A percentile compares a stretch with the other conserved stretches of the same genome.
Conservation (phyloP, 1,140 invertebrate genomes). For the Gyrodactylus bullatarudis region DNA sequence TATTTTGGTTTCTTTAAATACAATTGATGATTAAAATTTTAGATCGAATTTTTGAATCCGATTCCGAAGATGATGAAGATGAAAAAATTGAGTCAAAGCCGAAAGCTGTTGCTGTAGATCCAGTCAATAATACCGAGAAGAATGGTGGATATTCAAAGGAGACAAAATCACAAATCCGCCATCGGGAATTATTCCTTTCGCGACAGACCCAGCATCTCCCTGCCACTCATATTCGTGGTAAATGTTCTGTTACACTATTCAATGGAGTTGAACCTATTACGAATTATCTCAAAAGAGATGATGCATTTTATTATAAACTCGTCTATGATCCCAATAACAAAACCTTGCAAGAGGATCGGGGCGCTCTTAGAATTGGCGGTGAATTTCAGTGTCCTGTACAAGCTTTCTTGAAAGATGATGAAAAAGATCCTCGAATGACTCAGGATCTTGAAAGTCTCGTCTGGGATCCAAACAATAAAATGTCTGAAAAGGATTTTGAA, state of each 20-base stretch:
- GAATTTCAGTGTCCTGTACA: conserved; percentile 37
- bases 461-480: conserved; percentile 54
- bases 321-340: conserved; percentile 95
- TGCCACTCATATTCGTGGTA: conserved; percentile 85
- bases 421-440: conserved; percentile 36
- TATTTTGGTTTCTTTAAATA: too few relatives aligned
- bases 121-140: not conserved
- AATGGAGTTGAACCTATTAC: conserved; percentile 82
- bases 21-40: too few relatives aligned
- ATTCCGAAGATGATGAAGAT: conserved; percentile 27
- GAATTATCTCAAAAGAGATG: conserved; percentile 84
- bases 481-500: conserved; percentile 79
- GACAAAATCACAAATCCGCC: conserved; percentile 23
- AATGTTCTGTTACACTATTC: conserved; percentile 80
- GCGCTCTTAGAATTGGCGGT: conserved; percentile 56
- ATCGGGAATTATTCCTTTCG: conserved; percentile 81
- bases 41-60: conserved; percentile 11
- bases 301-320: conserved; percentile 93
- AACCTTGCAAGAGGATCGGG: conserved; percentile 79
- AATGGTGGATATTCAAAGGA: too few relatives aligned
- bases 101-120: conserved; percentile 6
- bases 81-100: conserved; percentile 10
- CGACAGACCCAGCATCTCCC: conserved; percentile 85
- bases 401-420: conserved; percentile 17
- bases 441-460: conserved; percentile 55